These are phyloP conservation scores for Dichetophora obliterata DNA, from an alignment of 2,888 invertebrate species.

Conservation along the genomic window DNA sequence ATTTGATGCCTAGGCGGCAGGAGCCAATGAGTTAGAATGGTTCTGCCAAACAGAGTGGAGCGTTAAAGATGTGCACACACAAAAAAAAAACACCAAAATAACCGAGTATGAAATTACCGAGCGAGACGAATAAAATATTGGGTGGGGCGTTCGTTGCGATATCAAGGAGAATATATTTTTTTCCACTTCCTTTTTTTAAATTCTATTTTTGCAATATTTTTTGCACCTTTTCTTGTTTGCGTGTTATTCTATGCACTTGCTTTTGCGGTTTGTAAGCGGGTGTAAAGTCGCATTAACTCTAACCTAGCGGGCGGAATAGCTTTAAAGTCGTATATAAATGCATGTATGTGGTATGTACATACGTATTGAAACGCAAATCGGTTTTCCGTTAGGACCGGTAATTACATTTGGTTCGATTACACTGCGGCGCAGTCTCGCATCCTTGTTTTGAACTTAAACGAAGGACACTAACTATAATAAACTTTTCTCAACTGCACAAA, in stretches of 20 bases:
- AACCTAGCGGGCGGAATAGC: not conserved
- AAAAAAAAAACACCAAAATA: no score
- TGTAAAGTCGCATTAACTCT: not conserved
- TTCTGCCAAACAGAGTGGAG: not conserved
- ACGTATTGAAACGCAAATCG: not conserved
- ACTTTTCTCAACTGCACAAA: not conserved
- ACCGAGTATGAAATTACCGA: constrained; percentile 18
- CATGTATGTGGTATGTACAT: not conserved
- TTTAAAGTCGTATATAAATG: not conserved
- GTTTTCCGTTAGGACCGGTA: constrained; percentile 22
- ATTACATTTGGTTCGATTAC: constrained; percentile 24
- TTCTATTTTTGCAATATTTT: not conserved
- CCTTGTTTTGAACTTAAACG: not conserved
- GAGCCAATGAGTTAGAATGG: not conserved
- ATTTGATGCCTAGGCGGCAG: not conserved
- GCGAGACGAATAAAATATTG: constrained; percentile 24
- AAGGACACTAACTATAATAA: not conserved
- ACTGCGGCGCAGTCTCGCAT: constrained; percentile 33
- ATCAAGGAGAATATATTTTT: constrained; percentile 1
- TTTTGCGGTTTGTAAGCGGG: constrained; percentile 25
- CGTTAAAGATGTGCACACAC: not conserved
- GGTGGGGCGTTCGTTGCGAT: constrained; percentile 35
- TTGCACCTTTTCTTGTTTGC: constrained; percentile 52
- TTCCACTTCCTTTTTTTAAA: not conserved
- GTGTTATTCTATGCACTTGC: constrained; percentile 40